phyloP scores from a whole-genome alignment of 2,797 vertebrate genomes.

The Malacoctenus gilli region DNA sequence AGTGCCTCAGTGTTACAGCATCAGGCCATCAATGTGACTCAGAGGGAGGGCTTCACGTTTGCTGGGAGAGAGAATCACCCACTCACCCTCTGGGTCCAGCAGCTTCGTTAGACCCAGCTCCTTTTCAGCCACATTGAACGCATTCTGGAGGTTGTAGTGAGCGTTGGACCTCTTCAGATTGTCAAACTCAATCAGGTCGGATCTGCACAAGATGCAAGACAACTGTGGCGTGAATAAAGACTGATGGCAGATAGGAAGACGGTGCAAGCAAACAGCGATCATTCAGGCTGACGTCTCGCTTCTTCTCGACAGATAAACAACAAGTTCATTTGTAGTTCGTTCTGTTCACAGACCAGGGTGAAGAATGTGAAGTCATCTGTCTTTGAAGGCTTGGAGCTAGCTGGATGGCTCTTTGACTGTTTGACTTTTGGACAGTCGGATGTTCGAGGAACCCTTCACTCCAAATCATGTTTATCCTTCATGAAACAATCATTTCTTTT shows the following conservation, averaged over 20 bases:
- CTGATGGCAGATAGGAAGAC: neutral
- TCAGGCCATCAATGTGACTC: slow-evolving; percentile 22
- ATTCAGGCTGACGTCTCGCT: neutral
- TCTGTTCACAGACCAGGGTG: slow-evolving; percentile 2
- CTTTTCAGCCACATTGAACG: slow-evolving; percentile 93
- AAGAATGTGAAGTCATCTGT: no score
- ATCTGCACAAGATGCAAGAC: slow-evolving; percentile 71
- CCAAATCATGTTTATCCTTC: no score
- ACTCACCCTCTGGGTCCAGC: slow-evolving; percentile 92
- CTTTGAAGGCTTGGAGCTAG: no score
- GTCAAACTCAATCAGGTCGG: slow-evolving; percentile 93
- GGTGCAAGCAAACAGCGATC: neutral
- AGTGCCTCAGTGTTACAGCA: slow-evolving; percentile 17
- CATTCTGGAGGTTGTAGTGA: slow-evolving; percentile 95
- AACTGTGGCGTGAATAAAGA: slow-evolving; percentile 34
- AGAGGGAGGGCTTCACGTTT: slow-evolving; percentile 19
- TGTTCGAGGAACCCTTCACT: no score
- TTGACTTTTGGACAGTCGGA: no score
- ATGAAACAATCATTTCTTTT: no score
- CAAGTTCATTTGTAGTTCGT: neutral
- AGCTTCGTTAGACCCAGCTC: slow-evolving; percentile 94
- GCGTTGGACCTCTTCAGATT: slow-evolving; percentile 92
- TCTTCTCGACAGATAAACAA: neutral
- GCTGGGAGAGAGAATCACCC: neutral
- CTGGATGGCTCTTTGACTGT: no score